Evolutionary conservation across 1,140 invertebrate genomes (phyloP), one percentile per base, ranked within the genome.

Genomic region (Saccostrea cuccullata): DNA sequence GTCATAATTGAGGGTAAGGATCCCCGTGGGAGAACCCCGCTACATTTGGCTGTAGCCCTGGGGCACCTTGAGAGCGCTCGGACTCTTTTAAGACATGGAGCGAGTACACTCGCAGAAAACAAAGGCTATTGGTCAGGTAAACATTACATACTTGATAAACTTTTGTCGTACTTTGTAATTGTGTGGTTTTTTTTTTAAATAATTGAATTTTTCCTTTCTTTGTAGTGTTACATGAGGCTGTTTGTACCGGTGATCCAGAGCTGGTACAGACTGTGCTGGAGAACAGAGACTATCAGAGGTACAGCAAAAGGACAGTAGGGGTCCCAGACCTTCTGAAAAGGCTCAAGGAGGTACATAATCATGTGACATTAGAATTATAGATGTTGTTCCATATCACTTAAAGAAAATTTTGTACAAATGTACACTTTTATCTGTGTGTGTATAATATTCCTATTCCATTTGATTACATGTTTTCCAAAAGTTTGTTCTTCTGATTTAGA

Each of bases 201-300:
- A 40, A 30, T 0, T 77, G 4, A 77, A 17, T 84, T n/a, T 55
- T 87, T 82, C 17, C 67, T 92, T 87, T 87, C 88, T 91, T 92
- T 95, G 64, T 93, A 98, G 98, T 98, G 93, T 97, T 99, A 0
- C 98, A 99, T 96, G 98, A 99, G 95, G 98, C 98, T 56, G 97
- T 98, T 9, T 97, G 97, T 47, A 97, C 97, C 23, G 98, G 98
- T 23, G 97, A 99, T 95, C 97, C 97, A 73, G 97, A 98, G 91
- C 95, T 99, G 47, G 94, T 99, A 13, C 97, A 98, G 92, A 95
- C 97, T 92, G 97, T 99, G 58, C 95, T 99, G 55, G 97, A 98
- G 90, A 96, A 97, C 86, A 96, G 98, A 86, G 98, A 99, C 95
- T 97, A 97, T 92, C 98, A 99, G 95, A 96, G 98, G 86, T 97